Evolutionary conservation across 1,140 invertebrate genomes (phyloP).

Genomic region (Oscheius sp.): DNA sequence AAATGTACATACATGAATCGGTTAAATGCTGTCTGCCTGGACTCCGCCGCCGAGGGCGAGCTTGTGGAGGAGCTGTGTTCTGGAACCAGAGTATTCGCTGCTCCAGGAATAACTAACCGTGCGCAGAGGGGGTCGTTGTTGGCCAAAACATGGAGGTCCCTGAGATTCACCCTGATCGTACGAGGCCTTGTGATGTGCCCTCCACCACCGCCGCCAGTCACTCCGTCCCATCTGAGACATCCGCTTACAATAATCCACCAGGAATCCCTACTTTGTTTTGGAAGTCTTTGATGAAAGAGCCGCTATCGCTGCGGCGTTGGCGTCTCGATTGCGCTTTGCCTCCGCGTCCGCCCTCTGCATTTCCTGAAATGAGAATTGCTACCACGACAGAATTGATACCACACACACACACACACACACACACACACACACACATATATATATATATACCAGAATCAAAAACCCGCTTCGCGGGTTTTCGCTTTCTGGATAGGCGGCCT

Average conservation of each 20-base stretch:
- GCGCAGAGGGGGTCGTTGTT: slow-evolving; percentile 13
- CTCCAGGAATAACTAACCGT: not conserved
- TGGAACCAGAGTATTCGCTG: not conserved
- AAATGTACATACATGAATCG: no score
- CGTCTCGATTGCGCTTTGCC: slow-evolving; percentile 44
- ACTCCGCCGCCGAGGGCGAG: not conserved
- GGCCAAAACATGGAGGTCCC: slow-evolving; percentile 26
- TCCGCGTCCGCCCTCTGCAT: slow-evolving; percentile 42
- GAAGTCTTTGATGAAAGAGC: slow-evolving; percentile 26
- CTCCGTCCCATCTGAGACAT: not conserved
- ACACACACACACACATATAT: no score
- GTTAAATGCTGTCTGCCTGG: not conserved
- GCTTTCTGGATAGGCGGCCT: no score
- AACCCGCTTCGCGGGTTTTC: no score
- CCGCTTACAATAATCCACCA: not conserved
- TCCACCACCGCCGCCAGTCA: not conserved
- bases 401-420: no score
- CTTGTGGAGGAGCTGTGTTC: not conserved
- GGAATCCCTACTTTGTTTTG: slow-evolving; percentile 15
- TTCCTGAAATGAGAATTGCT: slow-evolving; percentile 17
- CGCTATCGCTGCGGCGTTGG: slow-evolving; percentile 45
- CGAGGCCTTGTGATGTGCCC: not conserved
- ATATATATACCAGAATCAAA: no score
- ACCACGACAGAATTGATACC: no score
- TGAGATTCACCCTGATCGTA: slow-evolving; percentile 25